phyloP scores from a whole-genome alignment of 2,888 invertebrate genomes.

The Camponotus fellah region DNA sequence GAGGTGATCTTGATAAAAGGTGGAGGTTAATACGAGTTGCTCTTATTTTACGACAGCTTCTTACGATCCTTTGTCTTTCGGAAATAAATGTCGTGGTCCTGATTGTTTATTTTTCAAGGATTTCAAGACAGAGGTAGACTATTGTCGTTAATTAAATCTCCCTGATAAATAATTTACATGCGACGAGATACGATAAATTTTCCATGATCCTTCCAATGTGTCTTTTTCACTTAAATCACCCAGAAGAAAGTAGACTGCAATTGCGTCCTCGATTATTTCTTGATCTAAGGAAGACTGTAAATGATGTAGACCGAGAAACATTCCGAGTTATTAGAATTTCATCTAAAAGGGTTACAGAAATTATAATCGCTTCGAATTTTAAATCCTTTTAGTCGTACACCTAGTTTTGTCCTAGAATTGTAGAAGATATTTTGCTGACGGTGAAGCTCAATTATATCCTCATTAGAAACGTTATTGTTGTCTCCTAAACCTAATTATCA shows the following conservation, averaged over 20 bases:
- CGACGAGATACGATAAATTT: not conserved
- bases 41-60: not conserved
- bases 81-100: not conserved
- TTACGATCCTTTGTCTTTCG: not conserved
- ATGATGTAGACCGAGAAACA: not conserved
- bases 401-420: not conserved
- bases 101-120: not conserved
- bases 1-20: not conserved
- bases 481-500: constrained; percentile 17
- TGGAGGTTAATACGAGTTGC: not conserved
- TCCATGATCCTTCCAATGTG: not conserved
- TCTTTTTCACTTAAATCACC: not conserved
- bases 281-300: constrained; percentile 4
- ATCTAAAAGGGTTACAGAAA: not conserved
- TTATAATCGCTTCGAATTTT: not conserved
- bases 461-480: constrained; percentile 16
- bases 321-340: constrained; percentile 18
- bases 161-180: not conserved
- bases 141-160: constrained; percentile 5
- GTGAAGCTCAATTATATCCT: not conserved
- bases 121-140: not conserved
- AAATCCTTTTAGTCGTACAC: not conserved
- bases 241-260: not conserved
- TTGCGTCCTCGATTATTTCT: not conserved
- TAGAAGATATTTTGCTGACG: not conserved